Evolutionary conservation across 2,113 vertebrate genomes (phyloP).

Genomic region (Pantherophis guttatus): DNA sequence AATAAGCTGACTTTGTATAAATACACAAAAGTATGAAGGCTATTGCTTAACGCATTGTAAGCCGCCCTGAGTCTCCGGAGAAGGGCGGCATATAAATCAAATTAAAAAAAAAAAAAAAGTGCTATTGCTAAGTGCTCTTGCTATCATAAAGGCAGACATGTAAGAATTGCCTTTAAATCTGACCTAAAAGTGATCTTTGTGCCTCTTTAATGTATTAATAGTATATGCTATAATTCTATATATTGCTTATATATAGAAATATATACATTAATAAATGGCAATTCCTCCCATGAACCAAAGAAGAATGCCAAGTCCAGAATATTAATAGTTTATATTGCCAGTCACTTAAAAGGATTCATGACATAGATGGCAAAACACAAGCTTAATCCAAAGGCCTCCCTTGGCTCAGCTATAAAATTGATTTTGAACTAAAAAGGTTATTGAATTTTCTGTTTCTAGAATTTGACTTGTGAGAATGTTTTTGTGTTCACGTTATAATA

Average conservation of each 20-base stretch:
- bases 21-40: too few relatives aligned
- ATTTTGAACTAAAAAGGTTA: conserved; percentile 10
- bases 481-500: not conserved
- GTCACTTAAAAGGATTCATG: conserved; percentile 1
- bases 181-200: not conserved
- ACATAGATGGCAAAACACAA: not conserved
- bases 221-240: not conserved
- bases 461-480: not conserved
- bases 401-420: conserved; percentile 3
- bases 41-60: too few relatives aligned
- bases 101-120: not conserved
- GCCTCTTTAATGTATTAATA: not conserved
- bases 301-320: not conserved
- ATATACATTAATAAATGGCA: not conserved
- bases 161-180: not conserved
- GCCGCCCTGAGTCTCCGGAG: too few relatives aligned
- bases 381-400: not conserved
- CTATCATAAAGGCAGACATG: not conserved
- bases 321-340: not conserved
- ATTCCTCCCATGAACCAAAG: not conserved
- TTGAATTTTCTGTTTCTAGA: not conserved
- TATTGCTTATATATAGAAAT: not conserved
- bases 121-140: not conserved
- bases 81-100: too few relatives aligned
- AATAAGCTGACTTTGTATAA: too few relatives aligned